A percentile compares a stretch with the other conserved stretches of the same genome.
phyloP scores from a whole-genome alignment of 2,888 invertebrate genomes.

The Epinotia bilunana region DNA sequence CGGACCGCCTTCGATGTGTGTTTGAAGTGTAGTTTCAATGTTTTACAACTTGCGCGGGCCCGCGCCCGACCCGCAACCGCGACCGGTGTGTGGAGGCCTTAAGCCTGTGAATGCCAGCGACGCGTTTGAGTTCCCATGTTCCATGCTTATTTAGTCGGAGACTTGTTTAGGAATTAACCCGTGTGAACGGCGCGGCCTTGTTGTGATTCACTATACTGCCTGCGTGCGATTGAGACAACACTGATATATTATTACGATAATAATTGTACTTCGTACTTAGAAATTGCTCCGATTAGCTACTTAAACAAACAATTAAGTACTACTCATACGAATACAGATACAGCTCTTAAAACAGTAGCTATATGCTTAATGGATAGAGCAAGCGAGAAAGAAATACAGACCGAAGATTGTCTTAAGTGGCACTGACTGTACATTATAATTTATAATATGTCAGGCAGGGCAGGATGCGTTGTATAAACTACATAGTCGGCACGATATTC shows the following conservation, averaged over 20 bases:
- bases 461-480: too few species aligned
- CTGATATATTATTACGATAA: conserved; percentile 29
- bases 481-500: neutral
- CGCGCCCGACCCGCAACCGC: too few species aligned
- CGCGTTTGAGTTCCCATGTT: conserved; percentile 56
- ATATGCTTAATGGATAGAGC: too few species aligned
- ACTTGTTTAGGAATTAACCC: conserved; percentile 56
- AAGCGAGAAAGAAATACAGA: too few species aligned
- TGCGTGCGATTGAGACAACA: conserved; percentile 34
- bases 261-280: conserved; percentile 21
- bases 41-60: too few species aligned
- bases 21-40: too few species aligned
- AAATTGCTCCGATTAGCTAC: conserved; percentile 16
- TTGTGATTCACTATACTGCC: conserved; percentile 38
- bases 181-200: conserved; percentile 70
- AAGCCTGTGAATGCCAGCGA: conserved; percentile 42
- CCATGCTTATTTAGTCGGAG: conserved; percentile 48
- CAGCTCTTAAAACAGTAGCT: too few species aligned
- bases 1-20: too few species aligned
- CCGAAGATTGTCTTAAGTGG: too few species aligned
- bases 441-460: neutral
- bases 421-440: neutral
- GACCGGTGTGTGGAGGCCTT: too few species aligned
- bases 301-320: neutral
- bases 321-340: too few species aligned